Percentiles rank a stretch among this genome's conserved stretches.
phyloP scores from a whole-genome alignment of 2,888 invertebrate species.

The Hemithea aestivaria region DNA sequence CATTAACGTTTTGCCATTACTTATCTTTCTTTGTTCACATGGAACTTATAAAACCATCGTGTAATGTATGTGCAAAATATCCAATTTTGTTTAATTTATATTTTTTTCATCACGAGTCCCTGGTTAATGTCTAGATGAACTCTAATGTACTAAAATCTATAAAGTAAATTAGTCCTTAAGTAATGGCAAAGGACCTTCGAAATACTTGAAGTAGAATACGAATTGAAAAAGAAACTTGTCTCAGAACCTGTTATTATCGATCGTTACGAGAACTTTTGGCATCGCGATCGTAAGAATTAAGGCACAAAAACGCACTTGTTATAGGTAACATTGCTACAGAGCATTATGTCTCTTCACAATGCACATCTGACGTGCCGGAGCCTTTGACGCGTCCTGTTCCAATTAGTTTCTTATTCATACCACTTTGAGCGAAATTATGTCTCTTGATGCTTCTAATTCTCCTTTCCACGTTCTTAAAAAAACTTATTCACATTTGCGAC shows the following conservation, averaged over 20 bases:
- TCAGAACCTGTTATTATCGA: slow-evolving; percentile 28
- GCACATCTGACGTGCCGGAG: slow-evolving; percentile 39
- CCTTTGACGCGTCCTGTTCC: slow-evolving; percentile 44
- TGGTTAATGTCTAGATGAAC: no score
- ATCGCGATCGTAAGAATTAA: slow-evolving; percentile 31
- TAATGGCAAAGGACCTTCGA: no score
- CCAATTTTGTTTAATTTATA: no score
- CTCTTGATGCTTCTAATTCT: slow-evolving; percentile 26
- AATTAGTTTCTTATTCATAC: slow-evolving; percentile 47
- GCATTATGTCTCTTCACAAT: slow-evolving; percentile 47
- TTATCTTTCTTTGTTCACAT: no score
- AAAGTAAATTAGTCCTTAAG: no score
- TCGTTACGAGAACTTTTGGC: slow-evolving; percentile 30
- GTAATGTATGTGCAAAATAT: no score
- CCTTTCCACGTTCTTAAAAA: slow-evolving; percentile 9
- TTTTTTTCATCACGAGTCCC: no score
- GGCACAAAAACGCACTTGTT: slow-evolving; percentile 32
- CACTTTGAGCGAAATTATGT: slow-evolving; percentile 29
- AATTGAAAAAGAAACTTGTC: slow-evolving; percentile 11
- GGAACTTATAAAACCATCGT: no score
- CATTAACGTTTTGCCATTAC: background rate
- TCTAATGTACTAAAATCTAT: no score
- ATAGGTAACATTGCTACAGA: slow-evolving; percentile 40
- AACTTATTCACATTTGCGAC: no score
- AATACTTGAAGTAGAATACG: background rate